phyloP scores from a whole-genome alignment of 1,140 invertebrate species.

The Euura lappo region DNA sequence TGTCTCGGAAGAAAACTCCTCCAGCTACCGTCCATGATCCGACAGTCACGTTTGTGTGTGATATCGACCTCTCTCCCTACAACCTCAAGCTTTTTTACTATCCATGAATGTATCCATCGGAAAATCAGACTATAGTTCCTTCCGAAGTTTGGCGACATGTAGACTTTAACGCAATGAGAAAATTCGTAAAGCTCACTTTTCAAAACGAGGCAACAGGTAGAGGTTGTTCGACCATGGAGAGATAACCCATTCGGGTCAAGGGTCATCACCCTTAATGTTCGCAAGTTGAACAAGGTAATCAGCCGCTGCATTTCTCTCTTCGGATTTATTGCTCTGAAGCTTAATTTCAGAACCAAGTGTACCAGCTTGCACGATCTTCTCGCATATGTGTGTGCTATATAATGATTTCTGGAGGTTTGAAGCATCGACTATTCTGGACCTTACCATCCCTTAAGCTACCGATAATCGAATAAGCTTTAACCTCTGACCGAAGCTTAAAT shows the following conservation, averaged over 20 bases:
- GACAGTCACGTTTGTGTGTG: not conserved
- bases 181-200: not conserved
- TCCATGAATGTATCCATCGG: not conserved
- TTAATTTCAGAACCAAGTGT: not conserved
- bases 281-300: not conserved
- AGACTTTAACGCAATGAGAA: not conserved
- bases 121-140: too few relatives aligned
- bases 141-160: too few relatives aligned
- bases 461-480: not conserved
- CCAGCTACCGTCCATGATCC: not conserved
- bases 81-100: not conserved
- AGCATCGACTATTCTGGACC: not conserved
- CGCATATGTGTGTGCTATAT: too few relatives aligned
- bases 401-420: not conserved
- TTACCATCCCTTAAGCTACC: not conserved
- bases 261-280: not conserved
- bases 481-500: not conserved
- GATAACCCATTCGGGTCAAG: not conserved
- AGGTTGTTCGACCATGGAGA: not conserved
- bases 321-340: not conserved
- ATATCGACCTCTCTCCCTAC: not conserved
- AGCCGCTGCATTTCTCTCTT: not conserved
- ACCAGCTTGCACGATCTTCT: too few relatives aligned
- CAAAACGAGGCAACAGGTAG: not conserved
- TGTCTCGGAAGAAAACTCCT: not conserved